Percentiles rank a stretch among this genome's conserved stretches.
These are phyloP conservation scores for Drosophila parthenogenetica DNA, from an alignment of 2,888 invertebrate genomes.

Conservation along the genomic window DNA sequence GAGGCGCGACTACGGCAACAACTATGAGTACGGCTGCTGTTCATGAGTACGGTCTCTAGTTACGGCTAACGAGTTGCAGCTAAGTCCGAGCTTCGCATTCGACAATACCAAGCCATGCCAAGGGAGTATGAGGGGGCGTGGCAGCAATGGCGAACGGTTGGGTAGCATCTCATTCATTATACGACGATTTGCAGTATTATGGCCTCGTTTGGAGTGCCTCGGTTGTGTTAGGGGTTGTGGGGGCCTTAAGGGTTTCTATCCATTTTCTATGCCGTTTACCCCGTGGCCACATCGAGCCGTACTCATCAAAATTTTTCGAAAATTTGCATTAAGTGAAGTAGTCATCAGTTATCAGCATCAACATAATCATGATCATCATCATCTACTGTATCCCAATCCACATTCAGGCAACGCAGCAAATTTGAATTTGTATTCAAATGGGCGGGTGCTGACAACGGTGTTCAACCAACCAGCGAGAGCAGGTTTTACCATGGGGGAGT, in stretches of 20 bases:
- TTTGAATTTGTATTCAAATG: slow-evolving; percentile 74
- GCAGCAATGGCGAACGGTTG: not conserved
- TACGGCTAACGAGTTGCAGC: slow-evolving; percentile 66
- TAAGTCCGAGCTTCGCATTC: slow-evolving; percentile 22
- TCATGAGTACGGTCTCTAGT: slow-evolving; percentile 36
- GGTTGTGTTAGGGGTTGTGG: slow-evolving; percentile 13
- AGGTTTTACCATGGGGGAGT: not conserved
- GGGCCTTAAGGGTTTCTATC: slow-evolving; percentile 20
- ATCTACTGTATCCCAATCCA: slow-evolving; percentile 28
- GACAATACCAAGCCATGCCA: not conserved
- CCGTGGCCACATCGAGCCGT: slow-evolving; percentile 47
- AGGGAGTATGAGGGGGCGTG: not conserved
- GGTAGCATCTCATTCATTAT: slow-evolving; percentile 73
- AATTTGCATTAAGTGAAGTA: slow-evolving; percentile 82
- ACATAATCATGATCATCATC: slow-evolving; percentile 31
- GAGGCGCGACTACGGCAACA: slow-evolving; percentile 47
- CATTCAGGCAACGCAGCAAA: slow-evolving; percentile 76
- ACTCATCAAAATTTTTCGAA: slow-evolving; percentile 65
- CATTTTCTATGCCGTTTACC: not conserved
- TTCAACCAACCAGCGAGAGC: slow-evolving; percentile 55
- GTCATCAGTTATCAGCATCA: slow-evolving; percentile 75
- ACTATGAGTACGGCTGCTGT: slow-evolving; percentile 40
- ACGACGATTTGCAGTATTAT: slow-evolving; percentile 75
- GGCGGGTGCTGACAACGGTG: slow-evolving; percentile 37
- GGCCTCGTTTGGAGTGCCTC: slow-evolving; percentile 71